Evolutionary conservation across 2,797 vertebrate genomes (phyloP).

Genomic region (Trachurus trachurus): DNA sequence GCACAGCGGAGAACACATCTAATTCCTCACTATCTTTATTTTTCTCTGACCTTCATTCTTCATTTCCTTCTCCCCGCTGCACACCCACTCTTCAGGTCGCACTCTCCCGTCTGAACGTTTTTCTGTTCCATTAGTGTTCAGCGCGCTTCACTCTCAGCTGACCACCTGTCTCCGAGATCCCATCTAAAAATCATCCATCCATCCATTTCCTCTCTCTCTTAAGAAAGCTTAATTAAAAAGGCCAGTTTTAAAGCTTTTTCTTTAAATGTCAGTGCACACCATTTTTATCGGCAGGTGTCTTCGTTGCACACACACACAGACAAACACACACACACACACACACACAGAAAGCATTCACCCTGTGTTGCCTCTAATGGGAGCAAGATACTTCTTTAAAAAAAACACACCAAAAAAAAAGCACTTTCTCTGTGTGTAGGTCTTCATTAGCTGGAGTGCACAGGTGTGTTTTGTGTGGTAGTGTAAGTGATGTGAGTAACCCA

Average conservation of each 20-base stretch:
- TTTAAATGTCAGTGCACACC: conserved; percentile 69
- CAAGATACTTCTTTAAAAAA: conserved; percentile 29
- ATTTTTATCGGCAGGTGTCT: conserved; percentile 60
- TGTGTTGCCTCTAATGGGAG: conserved; percentile 47
- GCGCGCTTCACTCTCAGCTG: conserved; percentile 24
- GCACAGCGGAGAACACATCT: not conserved
- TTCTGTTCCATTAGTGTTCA: conserved; percentile 25
- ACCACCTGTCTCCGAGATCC: conserved; percentile 48
- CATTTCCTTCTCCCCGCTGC: not conserved
- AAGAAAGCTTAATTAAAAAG: conserved; percentile 60
- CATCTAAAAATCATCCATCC: conserved; percentile 57
- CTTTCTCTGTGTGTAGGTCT: conserved; percentile 43
- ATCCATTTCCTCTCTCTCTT: conserved; percentile 38
- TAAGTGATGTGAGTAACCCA: conserved; percentile 58
- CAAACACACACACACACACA: conserved; percentile 14
- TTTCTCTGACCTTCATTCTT: conserved; percentile 19
- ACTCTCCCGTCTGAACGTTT: conserved; percentile 10
- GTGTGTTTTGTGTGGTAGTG: conserved; percentile 61
- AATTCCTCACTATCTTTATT: conserved; percentile 22
- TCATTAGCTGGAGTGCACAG: conserved; percentile 72
- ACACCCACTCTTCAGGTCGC: not conserved
- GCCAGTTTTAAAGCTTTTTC: conserved; percentile 56
- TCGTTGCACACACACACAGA: conserved; percentile 1
- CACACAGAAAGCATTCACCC: conserved; percentile 23
- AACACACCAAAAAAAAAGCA: not conserved